Conservation (phyloP, 2,113 vertebrate genomes). For the Gymnorhina tibicen region DNA sequence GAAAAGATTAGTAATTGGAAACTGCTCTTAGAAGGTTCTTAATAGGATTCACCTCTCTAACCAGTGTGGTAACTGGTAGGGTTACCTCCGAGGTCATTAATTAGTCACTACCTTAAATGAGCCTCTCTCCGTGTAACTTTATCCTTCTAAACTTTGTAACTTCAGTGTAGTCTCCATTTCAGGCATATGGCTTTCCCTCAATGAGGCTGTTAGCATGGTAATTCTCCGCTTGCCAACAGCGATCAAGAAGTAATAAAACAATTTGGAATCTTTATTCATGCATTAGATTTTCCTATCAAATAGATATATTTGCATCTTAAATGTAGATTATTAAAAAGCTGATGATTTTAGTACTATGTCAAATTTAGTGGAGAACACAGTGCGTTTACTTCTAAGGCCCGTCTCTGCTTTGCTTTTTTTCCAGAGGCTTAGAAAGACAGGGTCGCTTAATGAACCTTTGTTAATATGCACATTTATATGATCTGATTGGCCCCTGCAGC, state of each 20-base stretch:
- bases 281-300: background rate
- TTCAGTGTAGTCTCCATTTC: background rate
- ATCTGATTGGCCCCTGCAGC: constrained; percentile 43
- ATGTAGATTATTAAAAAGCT: constrained; percentile 13
- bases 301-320: constrained; percentile 29
- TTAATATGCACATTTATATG: constrained; percentile 59
- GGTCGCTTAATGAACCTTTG: constrained; percentile 42
- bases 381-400: background rate
- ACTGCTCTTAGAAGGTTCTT: constrained; percentile 29
- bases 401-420: background rate
- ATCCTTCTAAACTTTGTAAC: constrained; percentile 28
- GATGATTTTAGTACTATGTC: background rate
- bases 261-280: constrained; percentile 38
- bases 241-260: constrained; percentile 7
- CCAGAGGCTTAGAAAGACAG: constrained; percentile 36
- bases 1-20: constrained; percentile 61
- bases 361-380: background rate
- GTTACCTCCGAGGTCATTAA: constrained; percentile 61
- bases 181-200: constrained; percentile 1
- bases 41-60: constrained; percentile 44
- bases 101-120: constrained; percentile 42
- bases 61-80: constrained; percentile 16
- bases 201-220: background rate
- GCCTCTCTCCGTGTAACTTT: constrained; percentile 28
- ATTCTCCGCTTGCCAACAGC: background rate